Evolutionary conservation across 1,140 invertebrate species (phyloP), one percentile per base, ranked within the genome.

Genomic region (Apis florea): DNA sequence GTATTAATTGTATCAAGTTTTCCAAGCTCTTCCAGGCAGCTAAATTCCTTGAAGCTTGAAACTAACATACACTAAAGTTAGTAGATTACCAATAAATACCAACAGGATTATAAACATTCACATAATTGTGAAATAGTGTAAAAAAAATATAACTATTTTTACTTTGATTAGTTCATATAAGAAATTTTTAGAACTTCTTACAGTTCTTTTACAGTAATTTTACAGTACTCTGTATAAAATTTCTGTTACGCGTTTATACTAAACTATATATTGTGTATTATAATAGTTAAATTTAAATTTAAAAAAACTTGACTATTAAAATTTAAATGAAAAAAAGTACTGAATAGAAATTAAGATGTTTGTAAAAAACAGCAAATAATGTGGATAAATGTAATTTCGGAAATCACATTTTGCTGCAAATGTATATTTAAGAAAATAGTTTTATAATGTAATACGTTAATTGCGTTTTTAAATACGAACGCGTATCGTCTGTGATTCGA

Each of bases 21-120:
- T 49, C 53, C 61, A 64, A 70, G 88, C 88, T 89, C 88, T 89
- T 89, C 89, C 73, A 89, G 89, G 89, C 88, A 89, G 89, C 89
- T 89, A 69, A 53, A 66, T 64, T 78, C 59, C 63, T 66, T 24
- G 53, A 77, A 8, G 67, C 67, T 58, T 87, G 8, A 69, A 61
- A 58, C 26, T 70, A 71, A 63, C 59, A 66, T 31, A 58, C 10
- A 59, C 19, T 31, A 47, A 79, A 58, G 66, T 58, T n/a, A n/a
- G 40, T 73, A 17, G 2, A 51, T 79, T 51, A 12, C 40, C 31
- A 61, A 51, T 26, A 31, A 79, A 64, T 47, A 51, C 3, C 66
- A 21, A 21, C 74, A 19, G n/a, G 26, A 68, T 63, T n/a, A 21
- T 73, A 49, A 17, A 31, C 11, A 76, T n/a, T 67, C 8, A 24